Base-by-base conservation (phyloP, 2,113 vertebrate genomes). In the Calcarius ornatus region DNA sequence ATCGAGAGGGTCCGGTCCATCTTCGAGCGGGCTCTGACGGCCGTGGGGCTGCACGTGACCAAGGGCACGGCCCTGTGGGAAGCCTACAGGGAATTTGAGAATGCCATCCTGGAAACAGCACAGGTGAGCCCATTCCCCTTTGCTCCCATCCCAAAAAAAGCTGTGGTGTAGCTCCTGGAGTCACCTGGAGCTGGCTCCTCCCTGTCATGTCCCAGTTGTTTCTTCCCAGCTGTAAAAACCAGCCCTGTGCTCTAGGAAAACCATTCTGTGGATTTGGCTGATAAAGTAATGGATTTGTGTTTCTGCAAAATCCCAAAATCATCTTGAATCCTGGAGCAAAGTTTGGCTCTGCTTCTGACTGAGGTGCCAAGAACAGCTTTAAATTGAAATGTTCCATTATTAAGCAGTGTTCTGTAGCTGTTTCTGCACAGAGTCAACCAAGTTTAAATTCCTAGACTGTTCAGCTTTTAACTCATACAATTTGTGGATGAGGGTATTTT, bases 81-180 rank as follows among this genome's bases (percentile, higher is more conserved):
- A 59, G 99, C 99, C 0, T 99, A 99, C 96, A 97, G 99, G 6
- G 99, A 99, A 92, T 99, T 99, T 93, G 99, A 99, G 93, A 99
- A 99, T 3, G 99, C 98, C 78, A 98, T 99, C 6, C 97, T 99
- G 95, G 98, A 98, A 76, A 99, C 99, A 1, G 95, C 99, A 19
- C 99, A 99, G 99, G 99, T 99, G 90, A 97, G 98, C 92, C 22
- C 2, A 0, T 24, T 40, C 14, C 38, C 15, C 6, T 30, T 35
- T 18, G 23, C 2, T 54, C 9, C 11, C 8, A 15, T 17, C 75
- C 60, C 56, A 17, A 8, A 53, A 15, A 15, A 20, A 14, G 10
- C 17, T 40, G 21, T 59, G 51, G 0, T 22, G 28, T 12, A 8
- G 27, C 31, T 79, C 38, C 40, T 47, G 63, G 24, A 40, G 35